Percentiles rank a stretch among this genome's conserved stretches.
phyloP scores from a whole-genome alignment of 2,888 invertebrate species.

The Microchrysa polita region DNA sequence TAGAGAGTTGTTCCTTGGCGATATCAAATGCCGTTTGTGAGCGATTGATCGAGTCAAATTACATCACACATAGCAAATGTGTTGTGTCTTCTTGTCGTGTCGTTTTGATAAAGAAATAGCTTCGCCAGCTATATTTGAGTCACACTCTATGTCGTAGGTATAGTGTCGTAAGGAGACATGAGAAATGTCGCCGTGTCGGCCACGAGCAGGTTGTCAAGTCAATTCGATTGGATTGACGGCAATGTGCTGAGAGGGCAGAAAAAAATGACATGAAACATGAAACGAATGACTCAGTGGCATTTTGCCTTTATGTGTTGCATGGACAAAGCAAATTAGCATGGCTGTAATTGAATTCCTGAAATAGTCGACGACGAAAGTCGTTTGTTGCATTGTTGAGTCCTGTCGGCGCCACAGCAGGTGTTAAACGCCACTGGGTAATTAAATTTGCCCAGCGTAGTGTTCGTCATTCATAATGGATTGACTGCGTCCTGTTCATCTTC shows the following conservation, averaged over 20 bases:
- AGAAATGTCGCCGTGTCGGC: background rate
- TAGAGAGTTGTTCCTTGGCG: background rate
- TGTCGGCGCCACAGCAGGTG: too few relatives aligned
- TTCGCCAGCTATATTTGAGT: conserved; percentile 12
- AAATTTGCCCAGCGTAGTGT: too few relatives aligned
- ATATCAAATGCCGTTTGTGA: conserved; percentile 27
- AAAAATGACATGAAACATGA: too few relatives aligned
- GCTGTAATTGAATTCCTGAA: conserved; percentile 20
- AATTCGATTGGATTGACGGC: conserved; percentile 6
- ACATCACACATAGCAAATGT: conserved; percentile 34
- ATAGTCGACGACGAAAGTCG: background rate
- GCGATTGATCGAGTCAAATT: conserved; percentile 24
- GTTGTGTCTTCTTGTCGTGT: too few relatives aligned
- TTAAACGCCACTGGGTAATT: too few relatives aligned
- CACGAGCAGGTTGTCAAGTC: conserved; percentile 15
- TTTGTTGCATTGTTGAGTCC: background rate
- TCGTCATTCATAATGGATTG: too few relatives aligned
- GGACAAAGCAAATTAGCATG: conserved; percentile 14
- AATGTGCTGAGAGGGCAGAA: conserved; percentile 34
- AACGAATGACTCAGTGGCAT: conserved; percentile 26
- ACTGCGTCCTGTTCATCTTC: too few relatives aligned
- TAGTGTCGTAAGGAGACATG: too few relatives aligned
- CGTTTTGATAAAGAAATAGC: conserved; percentile 26
- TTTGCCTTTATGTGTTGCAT: background rate
- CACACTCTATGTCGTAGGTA: too few relatives aligned